Evolutionary conservation across 2,888 invertebrate species (phyloP).

Genomic region (Xestia c-nigrum): DNA sequence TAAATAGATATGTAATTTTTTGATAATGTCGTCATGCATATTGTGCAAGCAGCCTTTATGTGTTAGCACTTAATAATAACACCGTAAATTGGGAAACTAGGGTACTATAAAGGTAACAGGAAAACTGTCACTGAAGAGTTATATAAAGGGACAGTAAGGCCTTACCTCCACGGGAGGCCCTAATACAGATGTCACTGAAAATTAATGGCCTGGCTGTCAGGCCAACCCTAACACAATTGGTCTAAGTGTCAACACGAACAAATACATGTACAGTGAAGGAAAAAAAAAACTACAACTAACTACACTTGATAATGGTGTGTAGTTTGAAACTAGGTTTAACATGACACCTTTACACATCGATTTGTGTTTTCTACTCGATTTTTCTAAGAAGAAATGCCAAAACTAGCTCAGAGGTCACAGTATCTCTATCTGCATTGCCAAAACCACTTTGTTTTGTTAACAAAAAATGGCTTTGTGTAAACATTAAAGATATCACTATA

Average conservation of each 20-base stretch:
- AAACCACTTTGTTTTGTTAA: no score
- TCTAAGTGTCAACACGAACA: constrained; percentile 3
- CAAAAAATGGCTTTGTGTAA: no score
- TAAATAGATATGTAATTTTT: no score
- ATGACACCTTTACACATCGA: not conserved
- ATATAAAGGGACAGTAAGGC: not conserved
- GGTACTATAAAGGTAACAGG: not conserved
- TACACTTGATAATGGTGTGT: not conserved
- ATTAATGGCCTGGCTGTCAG: constrained; percentile 26
- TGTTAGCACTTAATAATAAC: not conserved
- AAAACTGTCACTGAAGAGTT: not conserved
- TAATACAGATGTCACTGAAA: constrained; percentile 37
- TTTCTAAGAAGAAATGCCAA: not conserved
- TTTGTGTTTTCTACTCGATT: not conserved
- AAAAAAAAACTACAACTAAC: not conserved
- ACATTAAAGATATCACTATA: not conserved
- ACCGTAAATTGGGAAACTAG: not conserved
- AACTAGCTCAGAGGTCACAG: not conserved
- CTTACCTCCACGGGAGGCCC: constrained; percentile 10
- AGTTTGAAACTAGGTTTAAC: not conserved
- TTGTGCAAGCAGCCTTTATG: not conserved
- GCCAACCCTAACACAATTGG: constrained; percentile 1
- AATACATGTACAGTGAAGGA: not conserved
- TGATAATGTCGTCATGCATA: no score
- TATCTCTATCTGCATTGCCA: not conserved